Conservation (phyloP, 2,797 vertebrate species). For the Phalanger gymnotis region DNA sequence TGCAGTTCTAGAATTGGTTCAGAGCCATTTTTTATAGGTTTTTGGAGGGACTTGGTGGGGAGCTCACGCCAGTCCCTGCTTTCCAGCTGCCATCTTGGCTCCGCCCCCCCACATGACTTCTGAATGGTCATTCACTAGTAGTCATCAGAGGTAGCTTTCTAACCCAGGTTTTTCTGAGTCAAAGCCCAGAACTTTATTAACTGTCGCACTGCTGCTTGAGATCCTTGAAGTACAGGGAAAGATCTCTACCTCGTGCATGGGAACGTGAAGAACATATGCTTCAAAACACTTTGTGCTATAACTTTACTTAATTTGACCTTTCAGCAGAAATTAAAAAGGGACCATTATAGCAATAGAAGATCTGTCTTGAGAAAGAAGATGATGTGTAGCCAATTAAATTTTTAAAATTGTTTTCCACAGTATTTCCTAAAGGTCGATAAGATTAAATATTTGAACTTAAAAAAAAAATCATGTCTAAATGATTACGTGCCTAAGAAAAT, state of each 20-base stretch:
- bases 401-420: conserved; percentile 18
- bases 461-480: conserved; percentile 20
- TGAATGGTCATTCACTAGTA: not conserved
- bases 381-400: not conserved
- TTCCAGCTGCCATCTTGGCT: no score
- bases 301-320: not conserved
- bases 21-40: no score
- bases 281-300: not conserved
- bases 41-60: no score
- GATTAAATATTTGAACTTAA: not conserved
- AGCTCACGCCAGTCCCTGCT: no score
- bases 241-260: not conserved
- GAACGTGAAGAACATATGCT: not conserved
- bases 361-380: not conserved
- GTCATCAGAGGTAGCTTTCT: not conserved
- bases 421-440: conserved; percentile 15
- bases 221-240: not conserved
- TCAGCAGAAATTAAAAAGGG: not conserved
- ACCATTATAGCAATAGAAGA: not conserved
- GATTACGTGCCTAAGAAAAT: not conserved
- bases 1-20: no score
- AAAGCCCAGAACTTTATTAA: not conserved
- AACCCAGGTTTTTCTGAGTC: not conserved
- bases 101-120: not conserved
- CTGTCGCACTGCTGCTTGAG: not conserved